Evolutionary conservation across 2,888 invertebrate species (phyloP), one percentile per base, ranked within the genome.

Genomic region (Coelogynopora nodosa): DNA sequence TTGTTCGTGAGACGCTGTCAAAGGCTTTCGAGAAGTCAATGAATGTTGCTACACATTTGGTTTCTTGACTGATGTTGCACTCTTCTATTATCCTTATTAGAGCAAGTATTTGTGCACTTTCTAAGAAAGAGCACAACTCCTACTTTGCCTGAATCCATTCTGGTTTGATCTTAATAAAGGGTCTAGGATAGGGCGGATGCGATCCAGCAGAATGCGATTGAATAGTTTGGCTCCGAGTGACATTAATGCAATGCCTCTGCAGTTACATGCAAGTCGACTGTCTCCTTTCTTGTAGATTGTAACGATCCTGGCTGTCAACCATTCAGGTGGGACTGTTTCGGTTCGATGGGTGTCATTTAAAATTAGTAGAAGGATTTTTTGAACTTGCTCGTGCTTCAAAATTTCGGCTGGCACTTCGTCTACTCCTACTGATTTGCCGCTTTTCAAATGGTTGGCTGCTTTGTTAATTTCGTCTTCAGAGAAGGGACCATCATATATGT

Each of bases 21-120:
- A 74, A 74, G 5, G 74, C 74, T 74, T 74, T 74, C 74, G 74
- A 74, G 74, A 74, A 74, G 74, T 74, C 74, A 74, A 74, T 74
- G 74, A 74, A 23, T 74, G 10, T 74, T 74, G 74, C 74, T 74
- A 23, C 74, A 23, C 49, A 49, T 49, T 49, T 49, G 18, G 18
- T 49, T 49, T 74, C 27, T 74, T 74, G 74, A 13, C 74, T 74
- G 74, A 74, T 74, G 74, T 74, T 74, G 27, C 74, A 74, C 74
- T 74, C 74, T 74, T 74, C 74, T 5, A 74, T 23, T 74, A 74
- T 74, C 27, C 27, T 74, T 74, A 10, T 74, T 74, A 74, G 74
- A 74, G 74, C 5, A 74, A 74, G 27, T 74, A 74, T 74, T 74
- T 74, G 74, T 74, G n/a, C n/a, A n/a, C n/a, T n/a, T n/a, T n/a